These are phyloP conservation scores for Crossocerus cetratus DNA, from an alignment of 2,888 invertebrate species.

Conservation along the genomic window DNA sequence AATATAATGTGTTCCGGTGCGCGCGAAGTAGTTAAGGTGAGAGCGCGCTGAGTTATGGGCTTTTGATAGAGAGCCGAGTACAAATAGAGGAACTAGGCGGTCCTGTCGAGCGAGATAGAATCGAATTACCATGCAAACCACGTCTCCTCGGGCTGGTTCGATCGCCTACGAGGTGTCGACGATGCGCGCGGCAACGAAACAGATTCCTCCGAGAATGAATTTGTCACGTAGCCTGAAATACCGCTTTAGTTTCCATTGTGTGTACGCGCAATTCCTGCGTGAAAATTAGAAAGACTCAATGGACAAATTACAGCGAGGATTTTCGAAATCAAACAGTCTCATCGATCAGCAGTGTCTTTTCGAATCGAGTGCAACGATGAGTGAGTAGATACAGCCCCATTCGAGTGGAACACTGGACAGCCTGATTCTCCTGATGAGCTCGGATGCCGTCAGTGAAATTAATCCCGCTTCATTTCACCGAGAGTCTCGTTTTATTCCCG, in stretches of 20 bases:
- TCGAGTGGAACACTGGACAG: constrained; percentile 40
- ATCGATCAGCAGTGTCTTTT: constrained; percentile 20
- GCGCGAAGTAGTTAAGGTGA: not conserved
- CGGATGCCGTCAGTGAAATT: constrained; percentile 56
- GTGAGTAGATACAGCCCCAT: constrained; percentile 30
- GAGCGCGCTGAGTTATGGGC: constrained; percentile 16
- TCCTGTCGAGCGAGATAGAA: not conserved
- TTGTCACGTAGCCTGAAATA: constrained; percentile 7
- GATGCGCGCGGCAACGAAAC: constrained; percentile 34
- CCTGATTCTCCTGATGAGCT: constrained; percentile 60
- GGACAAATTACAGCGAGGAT: constrained; percentile 51
- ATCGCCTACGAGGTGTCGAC: not conserved
- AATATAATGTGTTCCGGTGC: no score
- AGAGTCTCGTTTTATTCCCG: constrained; percentile 24
- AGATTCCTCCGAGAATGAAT: constrained; percentile 25
- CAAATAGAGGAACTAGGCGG: no score
- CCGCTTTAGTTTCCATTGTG: not conserved
- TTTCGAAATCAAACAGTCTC: constrained; percentile 43
- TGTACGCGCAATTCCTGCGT: no score
- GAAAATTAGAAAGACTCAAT: constrained; percentile 49
- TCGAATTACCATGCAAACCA: not conserved
- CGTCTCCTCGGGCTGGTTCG: not conserved
- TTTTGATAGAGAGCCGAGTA: constrained; percentile 9
- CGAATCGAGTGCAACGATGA: constrained; percentile 52
- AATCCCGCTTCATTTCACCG: constrained; percentile 59